Base-by-base conservation (phyloP, 2,888 invertebrate species). In the Hydropsyche betteni region DNA sequence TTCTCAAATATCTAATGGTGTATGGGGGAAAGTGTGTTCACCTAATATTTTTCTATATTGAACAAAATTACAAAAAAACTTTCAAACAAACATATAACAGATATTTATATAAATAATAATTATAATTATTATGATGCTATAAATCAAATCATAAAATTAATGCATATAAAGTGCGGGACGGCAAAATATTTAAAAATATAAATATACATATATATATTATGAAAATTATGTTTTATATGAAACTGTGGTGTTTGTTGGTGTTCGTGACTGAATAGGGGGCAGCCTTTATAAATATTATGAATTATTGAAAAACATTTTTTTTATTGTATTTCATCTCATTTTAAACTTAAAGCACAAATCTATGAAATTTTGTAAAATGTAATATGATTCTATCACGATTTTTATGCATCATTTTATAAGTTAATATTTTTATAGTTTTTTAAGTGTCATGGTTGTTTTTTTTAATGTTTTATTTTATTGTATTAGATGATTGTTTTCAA, bases 21-120 rank as follows among this genome's bases (percentile, higher is more conserved):
- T 72, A 72, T 52, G 72, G 55, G 72, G 72, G 72, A 38, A 55
- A 72, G 72, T 72, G 72, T 58, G 55, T 61, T 72, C 72, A 61
- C 55, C 38, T 72, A 72, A 72, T 72, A 72, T 72, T 72, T 72
- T 72, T 72, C 72, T 72, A 72, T 72, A 4, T 72, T 51, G 72
- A 50, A 72, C 61, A 61, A 72, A 44, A 44, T 44, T 44, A 44
- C 44, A 44, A 70, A 24, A 36, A 58, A 36, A 58, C 34, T 72
- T 58, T 58, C 34, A 72, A 72, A 53, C 52, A 72, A 69, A 14
- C 34, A 34, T 72, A 61, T 72, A 72, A 72, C 72, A 72, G 38
- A 72, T 72, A 72, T 70, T 70, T 70, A 70, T 70, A 70, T 70
- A 69, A 38, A 69, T 69, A 70, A 52, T 58, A 44, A 69, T 69